These are phyloP conservation scores for Cactoblastis cactorum DNA, from an alignment of 2,888 invertebrate genomes.

Conservation along the genomic window DNA sequence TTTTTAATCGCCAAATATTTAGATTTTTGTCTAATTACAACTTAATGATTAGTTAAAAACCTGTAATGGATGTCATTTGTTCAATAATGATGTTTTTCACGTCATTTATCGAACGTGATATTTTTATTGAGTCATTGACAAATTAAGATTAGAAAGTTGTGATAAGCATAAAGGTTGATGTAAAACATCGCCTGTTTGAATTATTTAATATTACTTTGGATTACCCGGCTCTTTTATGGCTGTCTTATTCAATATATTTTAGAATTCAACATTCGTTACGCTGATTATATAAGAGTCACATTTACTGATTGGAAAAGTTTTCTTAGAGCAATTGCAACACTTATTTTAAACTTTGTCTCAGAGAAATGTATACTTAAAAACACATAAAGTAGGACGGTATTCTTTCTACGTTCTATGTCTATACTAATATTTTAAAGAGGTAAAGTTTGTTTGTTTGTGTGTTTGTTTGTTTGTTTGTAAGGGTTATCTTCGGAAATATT, in stretches of 20 bases:
- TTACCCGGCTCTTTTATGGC: background rate
- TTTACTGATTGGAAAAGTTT: background rate
- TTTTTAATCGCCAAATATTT: too few relatives aligned
- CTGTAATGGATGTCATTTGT: background rate
- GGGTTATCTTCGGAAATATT: too few relatives aligned
- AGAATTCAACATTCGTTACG: background rate
- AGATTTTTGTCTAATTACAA: too few relatives aligned
- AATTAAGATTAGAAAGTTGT: conserved; percentile 7
- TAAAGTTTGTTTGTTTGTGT: too few relatives aligned
- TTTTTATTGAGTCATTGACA: background rate
- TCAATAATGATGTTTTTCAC: too few relatives aligned
- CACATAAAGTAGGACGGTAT: too few relatives aligned
- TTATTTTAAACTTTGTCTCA: too few relatives aligned
- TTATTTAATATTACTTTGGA: background rate
- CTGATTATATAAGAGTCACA: background rate
- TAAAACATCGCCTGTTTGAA: conserved; percentile 1
- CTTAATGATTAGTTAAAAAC: too few relatives aligned
- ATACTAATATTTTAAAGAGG: too few relatives aligned
- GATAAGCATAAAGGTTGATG: background rate
- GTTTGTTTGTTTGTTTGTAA: too few relatives aligned
- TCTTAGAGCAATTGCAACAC: background rate
- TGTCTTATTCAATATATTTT: background rate
- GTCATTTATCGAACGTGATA: background rate
- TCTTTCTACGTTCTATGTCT: too few relatives aligned
- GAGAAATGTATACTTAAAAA: too few relatives aligned